Evolutionary conservation across 37 sponge, comb jelly and placozoan genomes (phyloP), one percentile per base, ranked within the genome.

Genomic region (Bolinopsis microptera): DNA sequence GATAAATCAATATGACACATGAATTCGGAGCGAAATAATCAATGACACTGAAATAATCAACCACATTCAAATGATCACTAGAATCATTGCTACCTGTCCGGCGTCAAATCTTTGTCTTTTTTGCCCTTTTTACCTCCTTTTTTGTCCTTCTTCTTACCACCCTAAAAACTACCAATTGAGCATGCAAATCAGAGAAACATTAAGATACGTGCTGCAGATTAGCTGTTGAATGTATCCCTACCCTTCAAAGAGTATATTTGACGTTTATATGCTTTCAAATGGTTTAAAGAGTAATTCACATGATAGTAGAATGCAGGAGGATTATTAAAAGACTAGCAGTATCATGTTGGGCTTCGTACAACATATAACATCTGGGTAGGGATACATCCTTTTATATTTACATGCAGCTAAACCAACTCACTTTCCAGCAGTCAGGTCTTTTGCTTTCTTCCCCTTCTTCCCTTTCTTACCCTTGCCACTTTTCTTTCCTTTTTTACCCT

Each of bases 91-190:
- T 16, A 94, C 96, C 95, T 96, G 92, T 97, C 96, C 31, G 97
- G 96, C 21, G 99, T 99, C 41, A 99, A 95, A 92, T 99, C 99
- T 68, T 99, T 99, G 92, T 99, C 97, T 48, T 99, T 97, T 95
- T 99, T 99, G 69, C 96, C 95, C 93, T 96, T 98, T 94, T 97
- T 98, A 1, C 97, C 97, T 83, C 96, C 96, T 35, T 92, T 92
- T 93, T 97, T 97, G 16, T 95, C 97, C 67, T 96, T 96, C 93
- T 95, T 95, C 94, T 95, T 94, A 61, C 61, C 76, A 32, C 92
- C 92, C 69, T 82, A 69, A 67, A 93, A n/a, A 35, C 39, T 69
- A 38, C 69, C 67, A n/a, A 74, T 35, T 77, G 80, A 77, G 37
- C 80, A 77, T 77, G 80, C 80, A 77, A 77, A 77, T 77, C 80